Evolutionary conservation across 2,888 invertebrate species (phyloP).

Genomic region (Pachliopta kotzebuea): DNA sequence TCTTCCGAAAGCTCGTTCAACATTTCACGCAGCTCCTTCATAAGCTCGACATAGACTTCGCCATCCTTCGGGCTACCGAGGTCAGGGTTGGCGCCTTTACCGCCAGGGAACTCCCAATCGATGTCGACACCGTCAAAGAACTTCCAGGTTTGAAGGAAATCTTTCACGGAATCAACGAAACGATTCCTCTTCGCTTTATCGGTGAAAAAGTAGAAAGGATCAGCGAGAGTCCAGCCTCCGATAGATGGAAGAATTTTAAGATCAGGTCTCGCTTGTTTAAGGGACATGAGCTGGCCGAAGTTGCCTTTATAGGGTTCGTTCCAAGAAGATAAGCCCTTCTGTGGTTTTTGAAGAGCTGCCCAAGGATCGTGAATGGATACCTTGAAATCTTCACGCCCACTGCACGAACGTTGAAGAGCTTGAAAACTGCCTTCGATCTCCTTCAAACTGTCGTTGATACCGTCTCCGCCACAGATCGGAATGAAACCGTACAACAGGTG

Average conservation of each 20-base stretch:
- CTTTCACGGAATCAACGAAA: conserved; percentile 70
- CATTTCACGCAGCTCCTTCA: conserved; percentile 72
- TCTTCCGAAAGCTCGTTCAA: conserved; percentile 62
- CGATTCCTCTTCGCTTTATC: conserved; percentile 64
- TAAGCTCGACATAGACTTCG: conserved; percentile 60
- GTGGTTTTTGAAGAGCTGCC: conserved; percentile 75
- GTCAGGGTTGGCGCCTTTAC: conserved; percentile 71
- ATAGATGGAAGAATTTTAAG: conserved; percentile 70
- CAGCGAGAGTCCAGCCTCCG: conserved; percentile 74
- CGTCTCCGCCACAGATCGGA: conserved; percentile 74
- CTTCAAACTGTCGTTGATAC: conserved; percentile 75
- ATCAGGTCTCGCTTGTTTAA: conserved; percentile 71
- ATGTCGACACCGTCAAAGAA: conserved; percentile 76
- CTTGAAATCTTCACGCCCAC: conserved; percentile 73
- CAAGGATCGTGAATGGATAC: conserved; percentile 75
- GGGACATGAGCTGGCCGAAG: conserved; percentile 72
- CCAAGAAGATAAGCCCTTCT: conserved; percentile 71
- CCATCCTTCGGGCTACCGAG: conserved; percentile 71
- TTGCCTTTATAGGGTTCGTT: conserved; percentile 77
- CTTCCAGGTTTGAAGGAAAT: conserved; percentile 73
- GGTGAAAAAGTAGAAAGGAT: conserved; percentile 73
- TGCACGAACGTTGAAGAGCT: conserved; percentile 72
- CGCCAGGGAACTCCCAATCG: conserved; percentile 77
- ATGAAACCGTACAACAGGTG: conserved; percentile 74
- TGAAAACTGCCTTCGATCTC: conserved; percentile 76